Conservation (phyloP, 1,140 invertebrate genomes). For the Meloidogyne exigua region DNA sequence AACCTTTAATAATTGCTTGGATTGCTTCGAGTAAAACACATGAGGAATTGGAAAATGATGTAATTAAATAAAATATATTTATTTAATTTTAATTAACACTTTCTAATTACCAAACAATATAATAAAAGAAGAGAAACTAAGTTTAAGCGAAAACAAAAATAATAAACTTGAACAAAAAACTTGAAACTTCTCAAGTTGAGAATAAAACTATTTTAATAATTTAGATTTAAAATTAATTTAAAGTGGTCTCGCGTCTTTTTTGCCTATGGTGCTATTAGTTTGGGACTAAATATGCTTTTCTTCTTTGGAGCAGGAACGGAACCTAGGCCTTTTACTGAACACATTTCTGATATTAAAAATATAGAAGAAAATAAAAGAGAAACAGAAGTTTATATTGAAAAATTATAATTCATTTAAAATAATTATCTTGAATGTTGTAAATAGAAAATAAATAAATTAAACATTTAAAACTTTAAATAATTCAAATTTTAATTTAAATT, state of each 20-base stretch:
- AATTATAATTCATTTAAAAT: background rate
- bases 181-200: too few species aligned
- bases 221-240: background rate
- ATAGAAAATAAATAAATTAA: too few species aligned
- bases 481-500: too few species aligned
- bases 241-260: conserved; percentile 22
- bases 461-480: too few species aligned
- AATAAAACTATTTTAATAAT: too few species aligned
- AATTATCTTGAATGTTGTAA: too few species aligned
- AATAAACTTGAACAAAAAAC: too few species aligned
- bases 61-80: background rate
- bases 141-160: too few species aligned
- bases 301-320: conserved; percentile 14
- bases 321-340: background rate
- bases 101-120: too few species aligned
- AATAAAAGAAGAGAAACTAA: too few species aligned
- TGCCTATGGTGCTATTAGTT: conserved; percentile 9
- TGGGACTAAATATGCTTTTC: conserved; percentile 4
- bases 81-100: too few species aligned
- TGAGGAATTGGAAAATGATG: conserved; percentile 5
- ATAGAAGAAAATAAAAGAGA: background rate
- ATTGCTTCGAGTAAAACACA: background rate
- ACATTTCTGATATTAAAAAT: background rate
- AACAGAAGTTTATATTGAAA: background rate
- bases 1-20: conserved; percentile 25